These are phyloP conservation scores for Thymelicus sylvestris DNA, from an alignment of 2,888 invertebrate genomes.

Conservation along the genomic window DNA sequence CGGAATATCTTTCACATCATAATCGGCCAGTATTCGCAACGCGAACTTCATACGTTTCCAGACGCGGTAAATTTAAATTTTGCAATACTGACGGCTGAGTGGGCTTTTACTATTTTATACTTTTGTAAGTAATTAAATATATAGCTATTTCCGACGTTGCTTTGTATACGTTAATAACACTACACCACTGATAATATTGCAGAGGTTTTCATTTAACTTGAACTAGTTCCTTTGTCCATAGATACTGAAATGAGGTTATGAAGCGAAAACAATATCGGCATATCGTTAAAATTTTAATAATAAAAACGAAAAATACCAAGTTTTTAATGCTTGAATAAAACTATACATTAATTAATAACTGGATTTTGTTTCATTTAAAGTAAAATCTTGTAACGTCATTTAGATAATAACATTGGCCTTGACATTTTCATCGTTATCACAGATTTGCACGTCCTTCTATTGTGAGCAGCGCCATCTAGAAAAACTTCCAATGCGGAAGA, in stretches of 20 bases:
- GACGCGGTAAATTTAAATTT: slow-evolving; percentile 80
- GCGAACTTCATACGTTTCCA: slow-evolving; percentile 83
- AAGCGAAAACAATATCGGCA: slow-evolving; percentile 54
- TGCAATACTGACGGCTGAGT: slow-evolving; percentile 46
- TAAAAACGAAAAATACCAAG: slow-evolving; percentile 37
- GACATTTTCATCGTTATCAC: slow-evolving; percentile 71
- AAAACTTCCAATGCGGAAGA: slow-evolving; percentile 36
- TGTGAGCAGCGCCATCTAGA: slow-evolving; percentile 55
- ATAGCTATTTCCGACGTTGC: background rate
- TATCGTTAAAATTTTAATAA: slow-evolving; percentile 36
- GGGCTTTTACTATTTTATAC: background rate
- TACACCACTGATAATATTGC: background rate
- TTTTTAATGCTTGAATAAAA: slow-evolving; percentile 19
- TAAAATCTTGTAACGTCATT: slow-evolving; percentile 33
- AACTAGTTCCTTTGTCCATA: slow-evolving; percentile 32
- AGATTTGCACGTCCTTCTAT: slow-evolving; percentile 67
- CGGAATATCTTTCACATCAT: slow-evolving; percentile 87
- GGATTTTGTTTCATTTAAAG: slow-evolving; percentile 12
- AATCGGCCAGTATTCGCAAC: slow-evolving; percentile 86
- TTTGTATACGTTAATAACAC: background rate
- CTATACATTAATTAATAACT: slow-evolving; percentile 35
- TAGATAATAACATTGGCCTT: slow-evolving; percentile 70
- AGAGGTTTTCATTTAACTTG: slow-evolving; percentile 2
- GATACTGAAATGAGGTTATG: slow-evolving; percentile 65
- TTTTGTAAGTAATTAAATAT: background rate